A percentile compares a stretch with the other conserved stretches of the same genome.
phyloP scores from a whole-genome alignment of 2,113 vertebrate genomes.

The Okapia johnstoni region DNA sequence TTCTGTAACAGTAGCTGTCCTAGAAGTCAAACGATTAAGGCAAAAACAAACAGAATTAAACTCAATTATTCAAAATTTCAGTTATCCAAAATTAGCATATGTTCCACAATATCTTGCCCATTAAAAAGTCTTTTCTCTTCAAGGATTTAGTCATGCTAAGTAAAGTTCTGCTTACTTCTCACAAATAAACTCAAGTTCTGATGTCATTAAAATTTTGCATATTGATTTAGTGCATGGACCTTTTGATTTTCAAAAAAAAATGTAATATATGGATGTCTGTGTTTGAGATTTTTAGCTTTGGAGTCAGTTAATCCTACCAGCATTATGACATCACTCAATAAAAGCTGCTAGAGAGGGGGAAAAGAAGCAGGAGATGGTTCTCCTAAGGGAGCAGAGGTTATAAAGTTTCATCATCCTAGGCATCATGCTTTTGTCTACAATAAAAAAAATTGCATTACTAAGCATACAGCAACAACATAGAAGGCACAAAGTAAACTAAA shows the following conservation, averaged over 20 bases:
- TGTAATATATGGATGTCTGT: neutral
- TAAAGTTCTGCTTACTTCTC: slow-evolving; percentile 15
- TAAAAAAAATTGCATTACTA: neutral
- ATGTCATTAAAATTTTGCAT: neutral
- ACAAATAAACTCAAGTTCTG: neutral
- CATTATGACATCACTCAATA: neutral
- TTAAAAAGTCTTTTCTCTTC: slow-evolving; percentile 27
- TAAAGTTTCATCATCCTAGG: neutral
- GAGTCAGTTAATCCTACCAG: neutral
- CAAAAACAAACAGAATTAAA: slow-evolving; percentile 44
- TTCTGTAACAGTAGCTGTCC: slow-evolving; percentile 40
- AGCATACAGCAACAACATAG: neutral
- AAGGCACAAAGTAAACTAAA: neutral
- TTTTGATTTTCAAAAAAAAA: slow-evolving; percentile 5
- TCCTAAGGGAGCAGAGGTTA: neutral
- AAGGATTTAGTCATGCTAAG: neutral
- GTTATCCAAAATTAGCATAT: slow-evolving; percentile 49
- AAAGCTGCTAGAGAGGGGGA: neutral
- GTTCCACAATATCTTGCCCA: slow-evolving; percentile 10
- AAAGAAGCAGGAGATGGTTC: neutral
- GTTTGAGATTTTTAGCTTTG: neutral
- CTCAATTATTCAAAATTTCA: slow-evolving; percentile 57
- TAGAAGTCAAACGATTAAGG: slow-evolving; percentile 45
- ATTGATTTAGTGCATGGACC: neutral
- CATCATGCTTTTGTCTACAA: neutral